phyloP scores from a whole-genome alignment of 2,888 invertebrate species.

The Dorcus parallelipipedus region DNA sequence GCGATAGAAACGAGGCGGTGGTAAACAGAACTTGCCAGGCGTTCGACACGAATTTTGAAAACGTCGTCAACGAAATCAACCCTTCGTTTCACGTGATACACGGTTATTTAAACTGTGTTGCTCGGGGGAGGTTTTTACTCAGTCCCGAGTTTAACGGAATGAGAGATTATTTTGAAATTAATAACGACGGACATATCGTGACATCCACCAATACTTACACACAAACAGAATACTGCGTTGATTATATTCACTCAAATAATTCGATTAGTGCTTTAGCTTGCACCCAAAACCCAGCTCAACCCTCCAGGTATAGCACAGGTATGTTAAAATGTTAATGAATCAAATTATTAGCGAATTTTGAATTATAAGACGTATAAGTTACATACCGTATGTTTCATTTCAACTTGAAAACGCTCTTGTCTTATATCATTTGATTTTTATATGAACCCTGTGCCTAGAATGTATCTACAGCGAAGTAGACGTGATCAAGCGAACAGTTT shows the following conservation, averaged over 20 bases:
- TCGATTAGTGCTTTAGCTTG: background rate
- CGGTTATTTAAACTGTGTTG: background rate
- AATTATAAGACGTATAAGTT: no score
- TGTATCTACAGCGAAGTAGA: no score
- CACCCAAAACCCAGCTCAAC: background rate
- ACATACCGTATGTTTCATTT: no score
- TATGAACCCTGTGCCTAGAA: no score
- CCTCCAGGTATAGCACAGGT: background rate
- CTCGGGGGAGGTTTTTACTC: background rate
- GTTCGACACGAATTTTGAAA: no score
- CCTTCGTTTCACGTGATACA: background rate
- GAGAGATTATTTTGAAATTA: background rate
- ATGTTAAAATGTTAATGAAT: background rate
- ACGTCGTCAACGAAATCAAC: no score
- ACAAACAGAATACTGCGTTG: background rate
- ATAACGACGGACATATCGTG: background rate
- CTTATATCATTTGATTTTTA: no score
- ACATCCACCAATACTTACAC: background rate
- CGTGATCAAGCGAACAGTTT: no score
- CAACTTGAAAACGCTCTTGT: no score
- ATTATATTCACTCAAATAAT: background rate
- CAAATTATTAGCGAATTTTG: no score
- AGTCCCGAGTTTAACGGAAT: background rate
- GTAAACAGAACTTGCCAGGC: background rate
- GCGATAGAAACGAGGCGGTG: background rate